phyloP scores from a whole-genome alignment of 2,797 vertebrate species.

The Carcharodon carcharias region DNA sequence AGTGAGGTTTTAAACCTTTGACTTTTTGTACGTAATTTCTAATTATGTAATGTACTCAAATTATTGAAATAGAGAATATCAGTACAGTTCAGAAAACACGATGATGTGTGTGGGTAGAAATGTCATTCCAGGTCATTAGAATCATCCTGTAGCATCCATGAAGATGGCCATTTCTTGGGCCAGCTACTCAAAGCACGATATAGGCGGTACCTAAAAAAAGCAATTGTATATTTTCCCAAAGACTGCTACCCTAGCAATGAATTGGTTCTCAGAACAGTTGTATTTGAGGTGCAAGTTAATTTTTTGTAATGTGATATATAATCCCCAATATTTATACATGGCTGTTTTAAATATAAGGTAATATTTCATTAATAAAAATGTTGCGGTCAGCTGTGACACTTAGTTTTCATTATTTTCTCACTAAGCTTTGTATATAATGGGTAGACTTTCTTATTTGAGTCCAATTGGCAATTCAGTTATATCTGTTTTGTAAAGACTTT shows the following conservation, averaged over 20 bases:
- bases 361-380: neutral
- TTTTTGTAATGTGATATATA: conserved; percentile 13
- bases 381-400: neutral
- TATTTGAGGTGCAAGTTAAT: conserved; percentile 5
- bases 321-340: conserved; percentile 9
- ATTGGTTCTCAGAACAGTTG: neutral
- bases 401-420: neutral
- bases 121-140: neutral
- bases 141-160: neutral
- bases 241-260: neutral
- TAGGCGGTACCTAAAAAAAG: neutral
- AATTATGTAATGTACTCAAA: neutral
- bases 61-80: neutral
- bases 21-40: neutral
- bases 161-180: neutral
- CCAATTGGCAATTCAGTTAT: neutral
- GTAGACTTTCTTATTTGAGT: neutral
- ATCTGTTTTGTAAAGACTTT: neutral
- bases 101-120: neutral
- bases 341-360: conserved; percentile 20
- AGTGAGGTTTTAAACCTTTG: neutral
- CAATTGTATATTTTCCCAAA: neutral
- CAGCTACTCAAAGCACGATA: neutral
- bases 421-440: neutral
- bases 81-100: neutral